These are phyloP conservation scores for Hymenopus coronatus DNA, from an alignment of 2,888 invertebrate species.

Conservation along the genomic window DNA sequence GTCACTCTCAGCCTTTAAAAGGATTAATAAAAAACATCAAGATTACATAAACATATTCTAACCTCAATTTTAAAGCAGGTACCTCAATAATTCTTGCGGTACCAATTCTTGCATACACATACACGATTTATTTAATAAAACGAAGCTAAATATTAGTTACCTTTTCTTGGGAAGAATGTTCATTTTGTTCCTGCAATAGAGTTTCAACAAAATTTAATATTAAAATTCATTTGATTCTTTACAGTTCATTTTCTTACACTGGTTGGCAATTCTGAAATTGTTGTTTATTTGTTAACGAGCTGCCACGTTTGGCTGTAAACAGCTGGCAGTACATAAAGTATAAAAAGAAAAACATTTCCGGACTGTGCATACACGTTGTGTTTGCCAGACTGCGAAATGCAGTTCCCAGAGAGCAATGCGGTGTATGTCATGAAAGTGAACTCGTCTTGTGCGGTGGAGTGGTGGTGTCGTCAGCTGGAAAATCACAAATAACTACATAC, in stretches of 20 bases:
- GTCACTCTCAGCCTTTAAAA: too few species aligned
- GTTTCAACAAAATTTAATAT: neutral
- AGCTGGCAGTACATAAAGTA: neutral
- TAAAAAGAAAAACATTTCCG: neutral
- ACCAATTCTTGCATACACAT: too few species aligned
- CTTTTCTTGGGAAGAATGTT: slow-evolving; percentile 73
- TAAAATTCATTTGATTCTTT: neutral
- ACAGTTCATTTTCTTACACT: neutral
- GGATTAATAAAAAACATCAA: too few species aligned
- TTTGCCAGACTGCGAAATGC: neutral
- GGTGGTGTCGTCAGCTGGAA: slow-evolving; percentile 28
- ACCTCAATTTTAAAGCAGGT: too few species aligned
- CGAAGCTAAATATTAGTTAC: slow-evolving; percentile 44
- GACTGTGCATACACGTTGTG: neutral
- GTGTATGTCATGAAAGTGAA: slow-evolving; percentile 20
- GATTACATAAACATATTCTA: too few species aligned
- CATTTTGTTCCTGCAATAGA: slow-evolving; percentile 46
- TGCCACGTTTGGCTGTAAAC: neutral
- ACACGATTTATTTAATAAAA: neutral
- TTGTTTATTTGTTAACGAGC: neutral
- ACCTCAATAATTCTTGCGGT: too few species aligned
- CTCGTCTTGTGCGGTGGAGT: slow-evolving; percentile 14
- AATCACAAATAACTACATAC: neutral
- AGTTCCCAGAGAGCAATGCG: slow-evolving; percentile 5
- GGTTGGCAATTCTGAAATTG: neutral